Evolutionary conservation across 2,888 invertebrate genomes (phyloP).

Genomic region (Drosophila anomalata): DNA sequence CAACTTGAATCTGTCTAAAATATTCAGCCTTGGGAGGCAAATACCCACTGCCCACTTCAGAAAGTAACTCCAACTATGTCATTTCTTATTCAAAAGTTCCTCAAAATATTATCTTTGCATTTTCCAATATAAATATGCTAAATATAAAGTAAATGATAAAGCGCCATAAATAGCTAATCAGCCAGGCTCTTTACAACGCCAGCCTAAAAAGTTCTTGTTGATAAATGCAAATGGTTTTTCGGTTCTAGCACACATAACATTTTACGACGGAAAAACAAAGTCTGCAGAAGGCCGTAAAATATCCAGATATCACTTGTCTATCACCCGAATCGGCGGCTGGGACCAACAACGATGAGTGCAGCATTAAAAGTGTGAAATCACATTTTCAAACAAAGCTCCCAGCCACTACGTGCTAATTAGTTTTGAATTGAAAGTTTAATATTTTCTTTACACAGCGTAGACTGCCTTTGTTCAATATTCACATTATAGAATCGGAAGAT

Average conservation of each 20-base stretch:
- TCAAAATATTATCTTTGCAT: background rate
- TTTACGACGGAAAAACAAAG: constrained; percentile 60
- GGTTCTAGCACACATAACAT: constrained; percentile 41
- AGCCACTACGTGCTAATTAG: background rate
- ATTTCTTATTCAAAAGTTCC: too few relatives aligned
- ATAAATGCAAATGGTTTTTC: constrained; percentile 56
- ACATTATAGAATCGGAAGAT: too few relatives aligned
- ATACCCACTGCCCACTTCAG: too few relatives aligned
- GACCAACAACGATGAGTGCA: background rate
- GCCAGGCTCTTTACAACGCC: constrained; percentile 4
- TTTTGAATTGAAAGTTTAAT: background rate
- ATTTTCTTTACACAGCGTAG: background rate
- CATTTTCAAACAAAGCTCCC: constrained; percentile 25
- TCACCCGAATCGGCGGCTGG: constrained; percentile 29
- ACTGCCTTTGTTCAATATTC: too few relatives aligned
- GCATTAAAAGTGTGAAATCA: constrained; percentile 34
- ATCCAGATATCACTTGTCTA: constrained; percentile 26
- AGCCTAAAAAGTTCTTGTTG: constrained; percentile 21
- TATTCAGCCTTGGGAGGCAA: too few relatives aligned
- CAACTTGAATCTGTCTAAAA: too few relatives aligned
- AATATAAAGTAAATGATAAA: constrained; percentile 58
- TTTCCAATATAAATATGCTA: constrained; percentile 44
- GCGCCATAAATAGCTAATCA: constrained; percentile 57
- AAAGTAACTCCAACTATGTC: too few relatives aligned
- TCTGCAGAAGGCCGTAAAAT: constrained; percentile 54